Evolutionary conservation across 1,140 invertebrate genomes (phyloP).

Genomic region (Dryas iulia): DNA sequence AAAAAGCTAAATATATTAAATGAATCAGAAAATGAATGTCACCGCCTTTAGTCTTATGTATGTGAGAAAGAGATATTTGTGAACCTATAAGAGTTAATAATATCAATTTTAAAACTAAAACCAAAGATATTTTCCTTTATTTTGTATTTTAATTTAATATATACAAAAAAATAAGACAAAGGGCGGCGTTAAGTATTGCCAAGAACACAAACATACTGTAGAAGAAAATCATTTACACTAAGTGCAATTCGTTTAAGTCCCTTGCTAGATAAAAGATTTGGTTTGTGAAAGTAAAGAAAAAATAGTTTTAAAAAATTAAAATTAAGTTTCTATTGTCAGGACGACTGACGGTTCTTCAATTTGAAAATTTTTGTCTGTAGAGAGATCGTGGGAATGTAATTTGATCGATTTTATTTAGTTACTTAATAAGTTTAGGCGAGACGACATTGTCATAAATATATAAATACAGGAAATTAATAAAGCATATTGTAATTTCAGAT

Average conservation of each 20-base stretch:
- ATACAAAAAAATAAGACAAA: no score
- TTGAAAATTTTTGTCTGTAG: conserved; percentile 58
- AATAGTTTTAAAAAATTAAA: conserved; percentile 66
- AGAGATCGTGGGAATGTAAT: conserved; percentile 53
- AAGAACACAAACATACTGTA: no score
- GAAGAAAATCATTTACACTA: conserved; percentile 15
- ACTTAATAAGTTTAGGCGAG: conserved; percentile 81
- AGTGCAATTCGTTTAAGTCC: conserved; percentile 49
- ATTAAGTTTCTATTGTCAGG: conserved; percentile 69
- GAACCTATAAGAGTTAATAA: no score
- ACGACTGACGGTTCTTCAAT: conserved; percentile 59
- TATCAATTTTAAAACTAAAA: no score
- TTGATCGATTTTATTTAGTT: conserved; percentile 78
- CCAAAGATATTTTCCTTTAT: no score
- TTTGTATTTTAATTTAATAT: no score
- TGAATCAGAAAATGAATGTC: no score
- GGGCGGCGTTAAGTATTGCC: no score
- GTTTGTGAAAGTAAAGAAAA: conserved; percentile 60
- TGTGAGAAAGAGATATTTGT: no score
- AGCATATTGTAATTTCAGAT: conserved; percentile 75
- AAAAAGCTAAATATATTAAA: no score
- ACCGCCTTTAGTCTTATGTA: no score
- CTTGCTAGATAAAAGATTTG: conserved; percentile 64
- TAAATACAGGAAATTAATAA: conserved; percentile 82
- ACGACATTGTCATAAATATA: conserved; percentile 82